Conservation (phyloP, 2,888 invertebrate genomes). For the Thymelicus acteon region DNA sequence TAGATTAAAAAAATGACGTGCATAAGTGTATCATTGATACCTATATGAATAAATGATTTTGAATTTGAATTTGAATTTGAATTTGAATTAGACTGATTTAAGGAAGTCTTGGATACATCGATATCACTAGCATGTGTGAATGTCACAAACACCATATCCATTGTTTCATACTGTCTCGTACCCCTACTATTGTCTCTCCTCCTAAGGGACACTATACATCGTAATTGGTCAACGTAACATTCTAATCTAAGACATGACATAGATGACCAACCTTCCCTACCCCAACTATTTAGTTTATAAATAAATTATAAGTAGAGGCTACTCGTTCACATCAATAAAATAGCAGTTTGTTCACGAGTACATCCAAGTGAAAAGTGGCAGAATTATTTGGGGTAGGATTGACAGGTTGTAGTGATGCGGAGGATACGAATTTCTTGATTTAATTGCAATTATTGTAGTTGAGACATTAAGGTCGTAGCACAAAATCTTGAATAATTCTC, state of each 20-base stretch:
- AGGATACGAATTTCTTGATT: too few relatives aligned
- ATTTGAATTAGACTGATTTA: too few relatives aligned
- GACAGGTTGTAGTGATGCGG: neutral
- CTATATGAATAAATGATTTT: too few relatives aligned
- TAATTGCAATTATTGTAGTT: too few relatives aligned
- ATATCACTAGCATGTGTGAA: too few relatives aligned
- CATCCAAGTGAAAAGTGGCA: neutral
- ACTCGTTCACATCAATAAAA: constrained; percentile 2
- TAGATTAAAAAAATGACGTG: too few relatives aligned
- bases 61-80: too few relatives aligned
- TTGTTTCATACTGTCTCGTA: neutral
- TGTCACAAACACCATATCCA: neutral
- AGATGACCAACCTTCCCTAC: neutral
- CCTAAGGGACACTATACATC: neutral
- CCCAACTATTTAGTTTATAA: neutral
- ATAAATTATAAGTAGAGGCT: neutral
- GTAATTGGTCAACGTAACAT: constrained; percentile 6
- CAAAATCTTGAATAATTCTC: too few relatives aligned
- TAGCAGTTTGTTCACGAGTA: neutral
- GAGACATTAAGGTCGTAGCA: too few relatives aligned
- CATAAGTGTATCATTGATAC: too few relatives aligned
- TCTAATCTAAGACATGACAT: constrained; percentile 5
- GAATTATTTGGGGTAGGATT: neutral
- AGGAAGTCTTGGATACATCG: too few relatives aligned
- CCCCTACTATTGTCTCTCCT: neutral